Evolutionary conservation across 2,888 invertebrate genomes (phyloP), one percentile per base, ranked within the genome.

Genomic region (Xestoiulus laeticollis): DNA sequence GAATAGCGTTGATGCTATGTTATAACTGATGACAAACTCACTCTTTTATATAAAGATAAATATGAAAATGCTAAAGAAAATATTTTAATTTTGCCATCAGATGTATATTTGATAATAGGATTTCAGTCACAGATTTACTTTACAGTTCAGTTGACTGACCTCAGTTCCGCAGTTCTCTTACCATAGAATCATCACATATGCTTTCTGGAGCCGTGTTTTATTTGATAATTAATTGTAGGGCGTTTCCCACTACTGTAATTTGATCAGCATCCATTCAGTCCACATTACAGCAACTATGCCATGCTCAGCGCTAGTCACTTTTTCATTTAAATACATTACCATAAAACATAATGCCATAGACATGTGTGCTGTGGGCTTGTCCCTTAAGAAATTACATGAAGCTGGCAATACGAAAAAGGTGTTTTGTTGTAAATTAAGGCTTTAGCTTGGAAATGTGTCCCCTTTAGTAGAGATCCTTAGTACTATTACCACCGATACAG

Each of bases 381-480:
- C 48, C 12, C 19, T 38, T 38, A 5, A 5, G 38, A 38, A 38
- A 38, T 38, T 48, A 48, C 48, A 2, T 48, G 12, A 16, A 48
- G 48, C 48, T 16, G 3, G 59, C 0, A 19, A 59, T 59, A 59
- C n/a, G n/a, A 48, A 48, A 38, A 22, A 59, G 59, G 59, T 59
- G 59, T n/a, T 59, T 19, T 59, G 59, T n/a, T n/a, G n/a, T n/a
- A 59, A 59, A 22, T n/a, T 22, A 19, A 59, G 59, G n/a, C 5
- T n/a, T n/a, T n/a, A 8, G 59, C 59, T 59, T 59, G n/a, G 59
- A 59, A 59, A 59, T 59, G 59, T 59, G 59, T 59, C 59, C 22
- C 59, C 59, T 59, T 59, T 59, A 59, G 59, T 59, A 59, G n/a
- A 59, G 59, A 59, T 59, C 59, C n/a, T 59, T 6, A n/a, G n/a